Base-by-base conservation (phyloP, 92 coral and sea anemone genomes). In the Heliopora coerulea region DNA sequence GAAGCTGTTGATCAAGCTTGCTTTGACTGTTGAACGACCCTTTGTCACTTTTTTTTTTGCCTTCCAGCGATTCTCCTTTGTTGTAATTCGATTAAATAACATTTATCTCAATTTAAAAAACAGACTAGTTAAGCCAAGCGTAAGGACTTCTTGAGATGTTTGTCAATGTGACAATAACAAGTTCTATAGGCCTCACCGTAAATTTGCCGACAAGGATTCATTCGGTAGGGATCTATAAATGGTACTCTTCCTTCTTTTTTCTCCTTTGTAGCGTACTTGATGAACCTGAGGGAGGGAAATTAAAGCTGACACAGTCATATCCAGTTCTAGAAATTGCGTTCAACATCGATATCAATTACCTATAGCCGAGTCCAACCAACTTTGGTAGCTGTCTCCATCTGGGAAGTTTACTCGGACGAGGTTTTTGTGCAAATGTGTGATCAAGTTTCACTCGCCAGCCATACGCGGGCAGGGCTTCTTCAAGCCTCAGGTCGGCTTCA, bases 401-500 rank as follows among this genome's bases (percentile, higher is more conserved):
- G 19, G 98, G 98, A 35, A 93, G 75, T 56, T 87, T 90, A 81
- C 98, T 87, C 18, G 98, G 89, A 31, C 89, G 96, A 21, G 98
- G 98, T 83, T 88, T 90, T 29, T 78, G 88, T 37, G 98, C 81
- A 80, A 85, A 93, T 25, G 84, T 82, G 34, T 93, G 93, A 68
- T 91, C 96, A 21, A 93, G 82, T 72, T 83, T 89, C 17, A 93
- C 96, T 15, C 98, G 88, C 98, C 98, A 93, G 54, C 98, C 98
- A 86, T 88, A 86, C 56, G 86, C 83, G 17, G 98, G 98, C 73
- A 93, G 75, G 29, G 73, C 79, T 33, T 79, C 75, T 74, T 84
- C 91, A 39, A 86, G 90, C 28, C 77, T 74, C 14, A 56, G 63
- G 49, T 79, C 82, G 32, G 49, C 81, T 39, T 81, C 88, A 39